Evolutionary conservation across 1,140 invertebrate genomes (phyloP).

Genomic region (Drosophila tristis): DNA sequence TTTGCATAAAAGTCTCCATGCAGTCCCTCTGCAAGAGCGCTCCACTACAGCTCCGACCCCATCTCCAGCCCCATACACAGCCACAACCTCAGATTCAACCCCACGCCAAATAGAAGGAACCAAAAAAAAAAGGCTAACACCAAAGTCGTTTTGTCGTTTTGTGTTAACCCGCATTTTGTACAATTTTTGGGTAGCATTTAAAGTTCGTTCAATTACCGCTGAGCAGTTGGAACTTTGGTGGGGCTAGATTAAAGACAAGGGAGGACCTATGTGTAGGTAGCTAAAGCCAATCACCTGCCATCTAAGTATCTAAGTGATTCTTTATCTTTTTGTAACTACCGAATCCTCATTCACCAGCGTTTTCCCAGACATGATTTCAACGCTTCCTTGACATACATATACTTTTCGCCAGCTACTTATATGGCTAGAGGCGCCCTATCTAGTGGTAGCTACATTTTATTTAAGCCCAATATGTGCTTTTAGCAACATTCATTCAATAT

Average conservation of each 20-base stretch:
- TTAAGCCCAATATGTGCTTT: background rate
- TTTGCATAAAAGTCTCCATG: constrained; percentile 59
- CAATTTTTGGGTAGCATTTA: constrained; percentile 35
- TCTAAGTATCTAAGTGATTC: too few species aligned
- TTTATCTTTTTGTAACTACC: too few species aligned
- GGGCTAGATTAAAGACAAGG: background rate
- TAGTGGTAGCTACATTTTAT: background rate
- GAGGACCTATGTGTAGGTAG: too few species aligned
- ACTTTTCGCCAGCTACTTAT: too few species aligned
- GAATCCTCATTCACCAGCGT: too few species aligned
- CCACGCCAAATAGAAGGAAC: constrained; percentile 34
- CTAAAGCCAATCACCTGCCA: too few species aligned
- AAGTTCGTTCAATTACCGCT: constrained; percentile 51
- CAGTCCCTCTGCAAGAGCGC: constrained; percentile 43
- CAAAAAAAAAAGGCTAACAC: constrained; percentile 14
- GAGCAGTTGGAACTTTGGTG: constrained; percentile 29
- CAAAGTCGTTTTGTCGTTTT: constrained; percentile 33
- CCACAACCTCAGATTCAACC: constrained; percentile 16
- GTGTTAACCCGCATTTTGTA: constrained; percentile 42
- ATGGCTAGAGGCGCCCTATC: too few species aligned
- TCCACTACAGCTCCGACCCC: constrained; percentile 1
- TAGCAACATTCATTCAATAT: constrained; percentile 1
- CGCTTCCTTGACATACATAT: too few species aligned
- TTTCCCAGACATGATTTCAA: too few species aligned
- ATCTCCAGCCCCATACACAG: too few species aligned